A percentile compares a stretch with the other conserved stretches of the same genome.
Evolutionary conservation across 2,797 vertebrate species (phyloP).

Genomic region (Coilia nasus): DNA sequence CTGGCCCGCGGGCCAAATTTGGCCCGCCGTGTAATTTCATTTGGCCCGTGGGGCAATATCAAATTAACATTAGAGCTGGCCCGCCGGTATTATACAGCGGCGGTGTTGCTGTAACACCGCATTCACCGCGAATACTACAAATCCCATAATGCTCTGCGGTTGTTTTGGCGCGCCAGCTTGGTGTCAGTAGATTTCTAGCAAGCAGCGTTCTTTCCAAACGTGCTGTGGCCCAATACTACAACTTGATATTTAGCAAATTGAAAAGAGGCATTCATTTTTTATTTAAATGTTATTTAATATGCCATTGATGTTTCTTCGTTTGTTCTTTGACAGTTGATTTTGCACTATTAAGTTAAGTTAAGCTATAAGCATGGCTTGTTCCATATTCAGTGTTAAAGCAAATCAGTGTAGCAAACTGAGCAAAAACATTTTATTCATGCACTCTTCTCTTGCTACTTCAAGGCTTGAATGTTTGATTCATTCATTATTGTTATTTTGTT

Average conservation of each 20-base stretch:
- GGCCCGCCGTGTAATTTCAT: neutral
- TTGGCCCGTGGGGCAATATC: neutral
- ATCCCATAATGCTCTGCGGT: neutral
- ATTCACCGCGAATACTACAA: neutral
- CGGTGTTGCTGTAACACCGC: neutral
- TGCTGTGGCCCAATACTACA: too few relatives aligned
- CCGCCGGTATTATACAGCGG: conserved; percentile 1
- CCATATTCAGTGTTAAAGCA: neutral
- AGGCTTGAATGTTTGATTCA: neutral
- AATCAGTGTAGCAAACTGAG: conserved; percentile 10
- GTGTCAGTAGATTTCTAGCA: too few relatives aligned
- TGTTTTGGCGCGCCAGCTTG: neutral
- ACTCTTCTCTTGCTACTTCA: neutral
- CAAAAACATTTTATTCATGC: neutral
- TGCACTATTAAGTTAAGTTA: too few relatives aligned
- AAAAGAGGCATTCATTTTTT: too few relatives aligned
- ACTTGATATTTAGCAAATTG: too few relatives aligned
- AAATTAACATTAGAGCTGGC: conserved; percentile 1
- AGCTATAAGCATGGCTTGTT: neutral
- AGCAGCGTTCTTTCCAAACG: too few relatives aligned
- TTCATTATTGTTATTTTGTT: conserved; percentile 11
- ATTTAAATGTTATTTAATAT: too few relatives aligned
- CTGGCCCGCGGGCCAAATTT: conserved; percentile 11
- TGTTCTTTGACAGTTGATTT: too few relatives aligned
- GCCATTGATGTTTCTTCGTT: too few relatives aligned